phyloP scores from a whole-genome alignment of 2,888 invertebrate species.

The Stratiomys singularior region DNA sequence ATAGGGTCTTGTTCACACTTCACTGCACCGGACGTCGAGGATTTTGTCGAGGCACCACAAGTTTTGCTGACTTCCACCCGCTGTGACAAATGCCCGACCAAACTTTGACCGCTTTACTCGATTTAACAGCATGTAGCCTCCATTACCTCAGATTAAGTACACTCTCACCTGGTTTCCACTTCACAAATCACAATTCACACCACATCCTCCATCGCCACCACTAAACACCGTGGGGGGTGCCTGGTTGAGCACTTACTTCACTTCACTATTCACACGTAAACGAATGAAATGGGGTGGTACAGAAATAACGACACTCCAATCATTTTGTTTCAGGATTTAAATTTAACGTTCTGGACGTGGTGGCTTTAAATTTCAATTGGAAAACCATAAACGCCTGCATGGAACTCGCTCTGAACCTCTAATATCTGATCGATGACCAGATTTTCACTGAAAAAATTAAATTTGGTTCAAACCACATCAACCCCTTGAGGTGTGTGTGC shows the following conservation, averaged over 20 bases:
- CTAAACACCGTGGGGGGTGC: background rate
- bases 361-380: too few relatives aligned
- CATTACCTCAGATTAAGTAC: background rate
- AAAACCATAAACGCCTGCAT: too few relatives aligned
- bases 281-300: background rate
- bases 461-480: too few relatives aligned
- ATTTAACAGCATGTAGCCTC: background rate
- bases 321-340: too few relatives aligned
- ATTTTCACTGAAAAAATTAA: too few relatives aligned
- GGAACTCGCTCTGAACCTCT: too few relatives aligned
- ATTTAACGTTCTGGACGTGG: too few relatives aligned
- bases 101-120: conserved; percentile 8
- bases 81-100: conserved; percentile 7
- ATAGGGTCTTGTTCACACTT: conserved; percentile 17
- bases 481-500: too few relatives aligned
- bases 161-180: conserved; percentile 29
- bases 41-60: background rate
- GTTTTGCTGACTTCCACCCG: background rate
- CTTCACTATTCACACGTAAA: conserved; percentile 8
- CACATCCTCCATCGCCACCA: conserved; percentile 30
- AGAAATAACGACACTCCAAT: too few relatives aligned
- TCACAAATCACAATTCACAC: conserved; percentile 39
- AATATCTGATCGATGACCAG: too few relatives aligned
- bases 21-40: conserved; percentile 1
- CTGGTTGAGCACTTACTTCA: conserved; percentile 26